Evolutionary conservation across 92 coral and sea anemone species (phyloP), one percentile per base, ranked within the genome.

Genomic region (Meandrina meandrites): DNA sequence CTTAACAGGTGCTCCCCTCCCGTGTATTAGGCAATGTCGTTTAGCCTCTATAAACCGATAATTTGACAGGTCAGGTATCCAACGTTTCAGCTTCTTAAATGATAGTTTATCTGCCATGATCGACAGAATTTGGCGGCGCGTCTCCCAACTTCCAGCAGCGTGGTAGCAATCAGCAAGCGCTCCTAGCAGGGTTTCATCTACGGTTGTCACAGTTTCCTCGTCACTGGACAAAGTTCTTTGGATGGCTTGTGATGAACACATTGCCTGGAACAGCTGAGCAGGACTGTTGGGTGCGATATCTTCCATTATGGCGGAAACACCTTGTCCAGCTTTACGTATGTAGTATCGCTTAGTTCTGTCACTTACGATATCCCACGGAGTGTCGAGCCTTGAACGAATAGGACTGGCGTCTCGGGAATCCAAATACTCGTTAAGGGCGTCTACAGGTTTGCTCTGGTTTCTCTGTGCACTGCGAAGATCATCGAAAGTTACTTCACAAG

Each of bases 121-220:
- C 50, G 93, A 90, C 58, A 90, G 85, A 85, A 89, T 89, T 79
- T 85, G 92, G 22, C 81, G 81, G 54, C 91, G 88, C 51, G 93
- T 90, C 70, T 91, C 93, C 93, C 91, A 82, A 72, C 86, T 83
- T 73, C 79, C 81, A 48, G 91, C 91, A 69, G 91, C 89, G 42
- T 83, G 75, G 89, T 88, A 91, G 89, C 93, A 91, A 48, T 91
- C 91, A 21, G 82, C 86, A 84, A 91, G 91, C 56, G 91, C 91
- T 76, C 54, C 87, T 76, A 91, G 79, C 30, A 91, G 54, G 60
- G 91, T 83, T 87, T 87, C 93, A 66, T 90, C 88, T 66, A 87
- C 88, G 78, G 78, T 72, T 32, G 82, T 51, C 53, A 53, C 90
- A 76, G 83, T 50, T 51, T 87, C 88, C 24, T 87, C 86, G 42